These are phyloP conservation scores for Alcis repandata DNA, from an alignment of 2,888 invertebrate species.

Conservation along the genomic window DNA sequence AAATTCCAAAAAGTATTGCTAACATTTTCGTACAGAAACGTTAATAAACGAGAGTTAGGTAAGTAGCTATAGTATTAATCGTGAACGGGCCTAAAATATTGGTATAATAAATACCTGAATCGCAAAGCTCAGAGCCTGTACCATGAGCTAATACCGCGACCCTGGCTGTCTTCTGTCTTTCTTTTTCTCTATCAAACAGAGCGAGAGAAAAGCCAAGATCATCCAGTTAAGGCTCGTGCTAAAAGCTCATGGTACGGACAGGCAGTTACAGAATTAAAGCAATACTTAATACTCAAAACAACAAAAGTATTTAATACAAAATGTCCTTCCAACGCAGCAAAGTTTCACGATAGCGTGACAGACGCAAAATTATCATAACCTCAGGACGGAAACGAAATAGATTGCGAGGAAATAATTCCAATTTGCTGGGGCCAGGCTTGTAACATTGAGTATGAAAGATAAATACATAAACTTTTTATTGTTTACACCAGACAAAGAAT, in stretches of 20 bases:
- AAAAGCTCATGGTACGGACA: too few relatives aligned
- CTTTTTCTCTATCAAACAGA: too few relatives aligned
- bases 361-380: conserved; percentile 31
- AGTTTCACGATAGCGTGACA: conserved; percentile 22
- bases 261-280: conserved; percentile 16
- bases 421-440: too few relatives aligned
- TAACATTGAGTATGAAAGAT: too few relatives aligned
- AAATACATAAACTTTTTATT: too few relatives aligned
- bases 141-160: too few relatives aligned
- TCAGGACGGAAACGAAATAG: conserved; percentile 11
- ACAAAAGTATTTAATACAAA: conserved; percentile 17
- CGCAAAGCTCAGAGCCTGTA: conserved; percentile 14
- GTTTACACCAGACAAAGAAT: too few relatives aligned
- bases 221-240: too few relatives aligned
- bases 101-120: conserved; percentile 22
- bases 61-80: not conserved
- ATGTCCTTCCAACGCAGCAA: conserved; percentile 11
- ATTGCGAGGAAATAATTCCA: conserved; percentile 9
- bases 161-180: too few relatives aligned
- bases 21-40: conserved; percentile 4
- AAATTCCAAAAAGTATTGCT: not conserved
- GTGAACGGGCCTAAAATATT: conserved; percentile 13
- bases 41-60: not conserved
- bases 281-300: too few relatives aligned
- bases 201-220: too few relatives aligned